Percentiles rank a stretch among this genome's conserved stretches.
Evolutionary conservation across 2,113 vertebrate species (phyloP).

Genomic region (Naja naja): DNA sequence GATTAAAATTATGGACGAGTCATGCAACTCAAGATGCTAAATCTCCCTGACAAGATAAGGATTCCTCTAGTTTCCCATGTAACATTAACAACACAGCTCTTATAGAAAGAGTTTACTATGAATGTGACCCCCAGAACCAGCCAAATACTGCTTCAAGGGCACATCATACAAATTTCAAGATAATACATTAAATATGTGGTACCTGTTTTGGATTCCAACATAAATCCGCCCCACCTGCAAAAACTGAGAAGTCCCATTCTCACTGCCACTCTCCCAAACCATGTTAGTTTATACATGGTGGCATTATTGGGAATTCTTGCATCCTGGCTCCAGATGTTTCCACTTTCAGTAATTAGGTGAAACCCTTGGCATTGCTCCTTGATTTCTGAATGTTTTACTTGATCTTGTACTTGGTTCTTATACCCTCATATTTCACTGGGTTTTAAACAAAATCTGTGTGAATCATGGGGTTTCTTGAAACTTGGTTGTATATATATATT

Average conservation of each 20-base stretch:
- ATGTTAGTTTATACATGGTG: background rate
- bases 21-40: background rate
- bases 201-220: background rate
- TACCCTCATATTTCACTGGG: background rate
- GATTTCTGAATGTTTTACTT: background rate
- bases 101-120: background rate
- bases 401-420: background rate
- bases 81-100: background rate
- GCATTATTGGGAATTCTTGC: background rate
- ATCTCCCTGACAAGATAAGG: background rate
- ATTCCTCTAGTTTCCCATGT: background rate
- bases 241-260: background rate
- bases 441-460: background rate
- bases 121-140: background rate
- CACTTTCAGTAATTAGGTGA: background rate
- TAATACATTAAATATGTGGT: background rate
- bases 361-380: background rate
- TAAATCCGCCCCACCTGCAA: background rate
- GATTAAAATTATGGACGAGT: background rate
- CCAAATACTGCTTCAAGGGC: background rate
- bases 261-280: background rate
- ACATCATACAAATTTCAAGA: background rate
- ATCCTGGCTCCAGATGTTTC: background rate
- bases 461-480: background rate
- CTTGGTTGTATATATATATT: background rate